Base-by-base conservation (phyloP, 2,888 invertebrate species). In the Ethmia dodecea region DNA sequence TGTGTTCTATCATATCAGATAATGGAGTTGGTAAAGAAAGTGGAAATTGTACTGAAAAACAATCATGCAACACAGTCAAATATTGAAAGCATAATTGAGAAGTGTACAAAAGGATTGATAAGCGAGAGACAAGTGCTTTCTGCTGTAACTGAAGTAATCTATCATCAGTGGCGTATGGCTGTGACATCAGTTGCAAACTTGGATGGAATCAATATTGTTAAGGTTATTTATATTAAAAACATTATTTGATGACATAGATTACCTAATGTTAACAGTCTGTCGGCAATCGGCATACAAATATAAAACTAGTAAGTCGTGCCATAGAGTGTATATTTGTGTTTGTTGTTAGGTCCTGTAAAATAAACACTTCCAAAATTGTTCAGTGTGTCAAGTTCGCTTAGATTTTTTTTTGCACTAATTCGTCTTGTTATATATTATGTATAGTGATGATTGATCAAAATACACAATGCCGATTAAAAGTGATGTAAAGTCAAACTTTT, bases 111-210 rank as follows among this genome's bases (percentile, higher is more conserved):
- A 16, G 43, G 47, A 5, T 4, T 41, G 1, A 14, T 55, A 10
- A 44, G 44, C 8, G 55, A 63, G 9, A 52, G 40, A 14, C 18
- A 26, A 9, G 45, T 75, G 2, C 43, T 76, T 5, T 27, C 43
- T 14, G 68, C 71, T 3, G 53, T 75, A 18, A 53, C 63, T n/a
- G 42, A 66, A 31, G 65, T 70, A 4, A 43, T 79, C 5, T 76
- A 64, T 38, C 49, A 47, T 8, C 49, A 59, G 24, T 45, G 47
- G 13, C 55, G 48, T 27, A 56, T 77, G 43, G 48, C 47, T 2
- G 34, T 61, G 2, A 47, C 56, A 6, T 13, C 44, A 5, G 39
- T 54, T 2, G 60, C 64, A 5, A 66, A 60, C 37, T 34, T 69
- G 29, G 60, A 62, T 5, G 66, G 66, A 2, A 45, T 78, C 14